phyloP scores from a whole-genome alignment of 2,113 vertebrate species.

The Dissostichus mawsoni region DNA sequence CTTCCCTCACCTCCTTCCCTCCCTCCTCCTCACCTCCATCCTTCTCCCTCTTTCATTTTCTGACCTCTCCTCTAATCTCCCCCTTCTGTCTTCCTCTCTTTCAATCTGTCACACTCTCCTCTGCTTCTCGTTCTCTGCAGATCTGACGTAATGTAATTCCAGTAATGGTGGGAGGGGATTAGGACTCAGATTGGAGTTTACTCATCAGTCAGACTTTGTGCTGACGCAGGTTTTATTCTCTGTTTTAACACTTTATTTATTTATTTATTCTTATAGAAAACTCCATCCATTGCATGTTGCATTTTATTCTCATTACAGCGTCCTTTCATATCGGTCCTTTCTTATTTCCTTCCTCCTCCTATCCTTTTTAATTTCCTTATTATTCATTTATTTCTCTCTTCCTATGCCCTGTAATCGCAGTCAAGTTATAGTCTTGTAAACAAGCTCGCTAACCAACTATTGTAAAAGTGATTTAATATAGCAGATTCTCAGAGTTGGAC shows the following conservation, averaged over 20 bases:
- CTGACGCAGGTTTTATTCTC: background rate
- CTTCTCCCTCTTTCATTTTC: background rate
- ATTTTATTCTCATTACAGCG: too few relatives aligned
- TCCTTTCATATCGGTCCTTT: too few relatives aligned
- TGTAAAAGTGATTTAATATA: background rate
- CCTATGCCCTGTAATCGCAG: background rate
- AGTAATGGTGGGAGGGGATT: constrained; percentile 20
- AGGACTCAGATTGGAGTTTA: background rate
- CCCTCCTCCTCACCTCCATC: background rate
- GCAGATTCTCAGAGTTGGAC: too few relatives aligned
- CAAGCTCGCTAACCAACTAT: background rate
- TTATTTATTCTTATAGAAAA: too few relatives aligned
- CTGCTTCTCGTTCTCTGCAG: background rate
- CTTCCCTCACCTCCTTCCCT: background rate
- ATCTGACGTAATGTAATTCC: constrained; percentile 9
- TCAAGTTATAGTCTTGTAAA: background rate
- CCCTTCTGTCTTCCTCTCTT: constrained; percentile 1
- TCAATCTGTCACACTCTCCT: background rate
- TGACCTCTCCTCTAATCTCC: background rate
- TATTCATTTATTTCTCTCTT: background rate
- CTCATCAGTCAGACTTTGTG: background rate
- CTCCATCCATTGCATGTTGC: too few relatives aligned
- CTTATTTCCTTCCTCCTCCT: background rate
- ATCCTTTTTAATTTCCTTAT: background rate
- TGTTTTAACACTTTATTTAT: too few relatives aligned